Evolutionary conservation across 2,113 vertebrate genomes (phyloP), one percentile per base, ranked within the genome.

Genomic region (Callopanchax toddi): DNA sequence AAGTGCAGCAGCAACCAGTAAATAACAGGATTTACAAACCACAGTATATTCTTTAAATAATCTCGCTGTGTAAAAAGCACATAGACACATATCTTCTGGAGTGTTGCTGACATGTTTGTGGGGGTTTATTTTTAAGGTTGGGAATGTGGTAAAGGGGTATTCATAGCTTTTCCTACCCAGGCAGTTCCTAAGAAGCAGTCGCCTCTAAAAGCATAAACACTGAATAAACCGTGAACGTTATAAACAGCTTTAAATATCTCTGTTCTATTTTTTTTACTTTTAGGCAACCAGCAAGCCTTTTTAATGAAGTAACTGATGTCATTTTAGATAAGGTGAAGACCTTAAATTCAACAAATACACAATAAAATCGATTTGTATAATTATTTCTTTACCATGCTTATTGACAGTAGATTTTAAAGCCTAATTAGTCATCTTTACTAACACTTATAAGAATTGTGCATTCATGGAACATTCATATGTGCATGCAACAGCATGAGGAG

Each of bases 141-240:
- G 58, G 72, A 86, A 82, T 81, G 84, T 83, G 74, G 83, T 83
- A 74, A 80, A 76, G 62, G 22, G 25, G 74, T 82, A 77, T 83
- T 86, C 78, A 85, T 86, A 85, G 77, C 64, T 85, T 89, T 84
- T 81, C 79, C 69, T 72, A 59, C 57, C 54, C 42, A 53, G n/a
- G 36, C n/a, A n/a, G n/a, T n/a, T n/a, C n/a, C n/a, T n/a, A n/a
- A n/a, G n/a, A n/a, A n/a, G 53, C 71, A 45, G 71, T 66, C 67
- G 83, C 77, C 78, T 58, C 85, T 69, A 46, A 71, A 71, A 71
- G 72, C 53, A 64, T 60, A 60, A 40, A 67, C 65, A 70, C 67
- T 74, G 78, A 78, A 83, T 80, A 83, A 76, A 81, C 62, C 76
- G 6, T 70, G 57, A 59, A 63, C 46, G 54, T 86, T 79, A 80